A percentile compares a stretch with the other conserved stretches of the same genome.
These are phyloP conservation scores for Anableps anableps DNA, from an alignment of 2,797 vertebrate genomes.

Conservation along the genomic window DNA sequence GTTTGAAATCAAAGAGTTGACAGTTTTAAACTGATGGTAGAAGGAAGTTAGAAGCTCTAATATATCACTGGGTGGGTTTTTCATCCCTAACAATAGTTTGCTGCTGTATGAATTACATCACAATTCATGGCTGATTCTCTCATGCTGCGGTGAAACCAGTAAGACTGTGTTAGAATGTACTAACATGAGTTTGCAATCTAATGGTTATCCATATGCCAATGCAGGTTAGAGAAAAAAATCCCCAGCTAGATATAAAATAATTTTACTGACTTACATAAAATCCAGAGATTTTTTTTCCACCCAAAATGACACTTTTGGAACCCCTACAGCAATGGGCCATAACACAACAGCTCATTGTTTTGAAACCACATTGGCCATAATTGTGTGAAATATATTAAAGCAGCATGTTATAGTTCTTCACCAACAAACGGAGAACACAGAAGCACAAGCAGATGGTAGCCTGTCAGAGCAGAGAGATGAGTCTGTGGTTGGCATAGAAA, in stretches of 20 bases:
- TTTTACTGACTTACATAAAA: not conserved
- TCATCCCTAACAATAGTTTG: not conserved
- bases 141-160: not conserved
- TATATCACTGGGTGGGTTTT: not conserved
- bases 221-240: not conserved
- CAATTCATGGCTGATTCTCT: not conserved
- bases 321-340: not conserved
- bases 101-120: not conserved
- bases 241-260: not conserved
- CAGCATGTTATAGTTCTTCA: slow-evolving; percentile 1
- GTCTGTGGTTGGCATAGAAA: slow-evolving; percentile 64
- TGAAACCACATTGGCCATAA: not conserved
- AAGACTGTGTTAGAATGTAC: not conserved
- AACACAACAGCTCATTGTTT: not conserved
- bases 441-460: slow-evolving; percentile 11
- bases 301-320: not conserved
- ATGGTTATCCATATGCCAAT: not conserved
- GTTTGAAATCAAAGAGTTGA: not conserved
- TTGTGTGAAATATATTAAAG: slow-evolving; percentile 9
- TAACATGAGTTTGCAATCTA: not conserved
- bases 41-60: not conserved
- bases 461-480: slow-evolving; percentile 18
- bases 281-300: not conserved
- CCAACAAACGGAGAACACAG: slow-evolving; percentile 16
- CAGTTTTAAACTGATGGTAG: not conserved